phyloP scores from a whole-genome alignment of 1,140 invertebrate genomes.

The Arctopsyche grandis region DNA sequence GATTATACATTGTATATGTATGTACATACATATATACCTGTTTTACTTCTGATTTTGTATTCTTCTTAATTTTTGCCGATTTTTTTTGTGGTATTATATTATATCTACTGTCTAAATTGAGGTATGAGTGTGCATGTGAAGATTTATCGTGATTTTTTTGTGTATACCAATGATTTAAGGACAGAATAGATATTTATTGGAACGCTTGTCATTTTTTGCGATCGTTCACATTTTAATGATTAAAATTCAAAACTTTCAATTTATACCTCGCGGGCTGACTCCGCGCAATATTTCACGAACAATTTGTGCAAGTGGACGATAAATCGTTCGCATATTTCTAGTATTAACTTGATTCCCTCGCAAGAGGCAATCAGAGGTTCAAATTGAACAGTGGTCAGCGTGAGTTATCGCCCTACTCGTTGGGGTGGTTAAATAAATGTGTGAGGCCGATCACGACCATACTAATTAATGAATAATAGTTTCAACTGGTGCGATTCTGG shows the following conservation, averaged over 20 bases:
- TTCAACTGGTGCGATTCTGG: neutral
- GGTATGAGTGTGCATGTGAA: too few species aligned
- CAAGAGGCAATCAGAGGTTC: conserved; percentile 4
- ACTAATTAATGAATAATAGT: conserved; percentile 21
- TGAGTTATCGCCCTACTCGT: neutral
- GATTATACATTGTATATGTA: too few species aligned
- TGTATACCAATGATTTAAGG: too few species aligned
- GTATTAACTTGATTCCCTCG: neutral
- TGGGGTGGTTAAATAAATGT: neutral
- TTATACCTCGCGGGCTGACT: conserved; percentile 2
- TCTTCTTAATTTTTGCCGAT: too few species aligned
- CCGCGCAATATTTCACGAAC: conserved; percentile 17
- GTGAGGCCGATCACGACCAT: conserved; percentile 20
- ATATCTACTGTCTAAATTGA: too few species aligned
- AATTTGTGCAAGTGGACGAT: conserved; percentile 13
- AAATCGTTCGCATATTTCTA: conserved; percentile 16
- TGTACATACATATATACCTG: too few species aligned
- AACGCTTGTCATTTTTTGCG: too few species aligned
- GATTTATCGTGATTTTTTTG: too few species aligned
- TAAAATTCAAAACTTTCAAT: neutral
- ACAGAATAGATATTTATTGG: too few species aligned
- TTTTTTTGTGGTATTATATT: too few species aligned
- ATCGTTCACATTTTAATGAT: too few species aligned
- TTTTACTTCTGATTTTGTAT: too few species aligned
- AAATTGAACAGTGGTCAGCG: neutral